phyloP scores from a whole-genome alignment of 2,888 invertebrate genomes.

The Thymelicus acteon region DNA sequence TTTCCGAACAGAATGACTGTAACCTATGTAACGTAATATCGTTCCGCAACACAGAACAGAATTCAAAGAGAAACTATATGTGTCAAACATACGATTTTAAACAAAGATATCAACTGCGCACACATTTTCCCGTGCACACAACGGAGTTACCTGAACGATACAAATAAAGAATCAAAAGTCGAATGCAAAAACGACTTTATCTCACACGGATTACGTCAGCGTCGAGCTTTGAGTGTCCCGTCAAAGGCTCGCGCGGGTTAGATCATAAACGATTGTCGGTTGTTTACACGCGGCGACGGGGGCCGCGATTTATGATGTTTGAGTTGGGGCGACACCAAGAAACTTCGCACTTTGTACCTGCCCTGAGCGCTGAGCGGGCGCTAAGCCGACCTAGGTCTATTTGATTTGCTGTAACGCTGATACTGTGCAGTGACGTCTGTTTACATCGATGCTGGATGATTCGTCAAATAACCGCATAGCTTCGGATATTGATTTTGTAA shows the following conservation, averaged over 20 bases:
- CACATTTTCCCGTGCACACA: conserved; percentile 35
- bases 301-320: conserved; percentile 69
- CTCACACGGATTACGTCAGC: conserved; percentile 46
- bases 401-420: conserved; percentile 27
- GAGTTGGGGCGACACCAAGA: conserved; percentile 53
- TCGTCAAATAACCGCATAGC: conserved; percentile 10
- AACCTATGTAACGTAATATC: conserved; percentile 1
- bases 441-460: conserved; percentile 21
- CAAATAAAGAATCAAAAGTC: conserved; percentile 46
- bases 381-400: conserved; percentile 37
- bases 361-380: conserved; percentile 32
- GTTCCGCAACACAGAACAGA: conserved; percentile 5
- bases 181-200: conserved; percentile 46
- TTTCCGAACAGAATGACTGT: not conserved
- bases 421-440: conserved; percentile 19
- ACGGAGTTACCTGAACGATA: conserved; percentile 44
- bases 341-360: conserved; percentile 46
- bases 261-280: conserved; percentile 61
- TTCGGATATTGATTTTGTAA: conserved; percentile 10
- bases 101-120: conserved; percentile 35
- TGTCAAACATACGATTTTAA: conserved; percentile 28
- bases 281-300: conserved; percentile 58
- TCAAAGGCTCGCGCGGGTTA: conserved; percentile 52
- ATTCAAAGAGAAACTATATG: conserved; percentile 5
- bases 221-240: conserved; percentile 47